Evolutionary conservation across 2,888 invertebrate species (phyloP), one percentile per base, ranked within the genome.

Genomic region (Callosobruchus maculatus): DNA sequence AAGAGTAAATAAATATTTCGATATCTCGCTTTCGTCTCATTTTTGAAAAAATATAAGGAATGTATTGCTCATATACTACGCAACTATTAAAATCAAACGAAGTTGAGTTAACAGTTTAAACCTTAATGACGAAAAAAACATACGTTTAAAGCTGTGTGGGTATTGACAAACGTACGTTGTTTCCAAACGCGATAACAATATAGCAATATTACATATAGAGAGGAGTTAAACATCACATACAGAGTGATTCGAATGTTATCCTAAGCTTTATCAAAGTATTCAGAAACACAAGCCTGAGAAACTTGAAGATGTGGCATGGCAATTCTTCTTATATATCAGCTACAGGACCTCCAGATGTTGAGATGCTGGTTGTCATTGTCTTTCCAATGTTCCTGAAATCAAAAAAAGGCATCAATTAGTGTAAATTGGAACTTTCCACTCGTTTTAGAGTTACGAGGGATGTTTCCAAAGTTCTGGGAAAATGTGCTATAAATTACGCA

Each of bases 331-430:
- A 87, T 80, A 87, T 87, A 82, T 88, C 91, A 83, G 88, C 90
- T 88, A 90, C 93, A 90, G 88, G 93, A 90, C 93, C 94, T 91
- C 87, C 90, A 81, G 86, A 92, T 88, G 89, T 92, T 87, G 89
- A 93, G 88, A 90, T 93, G 90, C 87, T 92, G 86, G 89, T 93
- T 89, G 89, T 93, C 93, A 88, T 91, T 88, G 88, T 91, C 89
- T 89, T 90, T 87, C 87, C 92, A 89, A 89, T 88, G 88, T 90
- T 92, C 90, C 93, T 93, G 88, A 75, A 89, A 86, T 72, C 75
- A 75, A 74, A 68, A 7, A 75, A 72, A 77, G 21, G 70, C 73
- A 21, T 18, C 18, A 67, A 18, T 72, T 26, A 71, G 31, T 67
- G 2, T 9, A 67, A 3, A 67, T 67, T 20, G 2, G n/a, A n/a